Evolutionary conservation across 1,140 invertebrate species (phyloP), one percentile per base, ranked within the genome.

Genomic region (Magallana angulata): DNA sequence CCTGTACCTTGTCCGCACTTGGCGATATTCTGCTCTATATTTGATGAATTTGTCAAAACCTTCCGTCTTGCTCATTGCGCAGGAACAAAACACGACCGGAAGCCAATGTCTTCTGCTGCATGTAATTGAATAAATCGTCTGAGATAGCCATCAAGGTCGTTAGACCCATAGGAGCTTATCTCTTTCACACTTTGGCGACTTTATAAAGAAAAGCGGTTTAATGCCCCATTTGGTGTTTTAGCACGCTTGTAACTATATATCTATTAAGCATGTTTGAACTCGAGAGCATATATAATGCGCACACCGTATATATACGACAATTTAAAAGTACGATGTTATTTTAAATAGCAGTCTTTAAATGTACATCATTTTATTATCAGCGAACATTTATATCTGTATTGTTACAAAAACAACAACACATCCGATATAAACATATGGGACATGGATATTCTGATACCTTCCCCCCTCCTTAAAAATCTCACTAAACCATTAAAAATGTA

Each of bases 121-220:
- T 48, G 36, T 48, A 48, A 48, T 48, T 48, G 18, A n/a, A 64
- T 64, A 16, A n/a, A 18, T 64, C 60, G 60, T 64, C 60, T 30
- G 68, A 8, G 18, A 36, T 30, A 11, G 68, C 9, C 68, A 30
- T 30, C 68, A 30, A 76, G 68, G 68, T 24, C 68, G 14, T 36
- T 9, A 24, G 24, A 48, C 36, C 24, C 68, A 11, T 6, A 11
- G 68, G 24, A 30, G 18, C 24, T 76, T 76, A 76, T 76, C 68
- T 76, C 12, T 76, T 76, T 76, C 68, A 76, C 68, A 76, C 68
- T 76, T 76, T 76, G 24, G 68, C 68, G 24, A 76, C 68, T 11
- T 76, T 18, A 30, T 24, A 76, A 76, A 76, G 18, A 18, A 48
- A 48, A 48, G 11, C 8, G 24, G 36, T 76, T 76, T 76, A 12